A percentile compares a stretch with the other conserved stretches of the same genome.
Conservation (phyloP, 2,888 invertebrate genomes). For the Laothoe populi region DNA sequence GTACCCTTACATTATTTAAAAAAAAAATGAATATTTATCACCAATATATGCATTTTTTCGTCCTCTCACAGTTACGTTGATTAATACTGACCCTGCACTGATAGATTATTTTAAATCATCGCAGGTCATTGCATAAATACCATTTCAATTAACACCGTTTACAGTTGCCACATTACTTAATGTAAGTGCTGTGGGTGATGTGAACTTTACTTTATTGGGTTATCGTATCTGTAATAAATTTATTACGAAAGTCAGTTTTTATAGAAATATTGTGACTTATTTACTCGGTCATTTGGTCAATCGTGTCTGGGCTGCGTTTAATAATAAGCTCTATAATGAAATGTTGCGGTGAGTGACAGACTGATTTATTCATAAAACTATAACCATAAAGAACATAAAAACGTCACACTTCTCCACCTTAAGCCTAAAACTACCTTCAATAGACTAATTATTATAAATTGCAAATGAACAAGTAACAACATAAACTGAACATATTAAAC, state of each 20-base stretch:
- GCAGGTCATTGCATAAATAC: conserved; percentile 27
- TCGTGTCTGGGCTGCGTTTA: no score
- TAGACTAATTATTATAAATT: no score
- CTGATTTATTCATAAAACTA: no score
- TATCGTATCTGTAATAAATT: not conserved
- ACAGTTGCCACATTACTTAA: conserved; percentile 23
- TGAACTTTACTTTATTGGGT: conserved; percentile 17
- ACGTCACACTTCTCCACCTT: no score
- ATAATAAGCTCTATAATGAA: no score
- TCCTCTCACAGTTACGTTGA: not conserved
- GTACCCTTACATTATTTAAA: no score
- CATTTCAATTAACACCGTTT: conserved; percentile 28
- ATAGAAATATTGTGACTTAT: not conserved
- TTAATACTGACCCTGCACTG: conserved; percentile 13
- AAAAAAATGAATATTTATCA: not conserved
- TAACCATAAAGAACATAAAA: no score
- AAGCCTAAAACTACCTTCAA: no score
- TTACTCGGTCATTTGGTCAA: not conserved
- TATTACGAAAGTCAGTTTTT: not conserved
- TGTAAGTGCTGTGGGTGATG: conserved; percentile 4
- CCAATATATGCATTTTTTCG: not conserved
- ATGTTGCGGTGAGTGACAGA: no score
- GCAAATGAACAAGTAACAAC: no score
- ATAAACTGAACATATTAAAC: no score
- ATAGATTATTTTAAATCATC: conserved; percentile 17